A percentile compares a stretch with the other conserved stretches of the same genome.
Evolutionary conservation across 2,113 vertebrate species (phyloP).

Genomic region (Corythaeola cristata): DNA sequence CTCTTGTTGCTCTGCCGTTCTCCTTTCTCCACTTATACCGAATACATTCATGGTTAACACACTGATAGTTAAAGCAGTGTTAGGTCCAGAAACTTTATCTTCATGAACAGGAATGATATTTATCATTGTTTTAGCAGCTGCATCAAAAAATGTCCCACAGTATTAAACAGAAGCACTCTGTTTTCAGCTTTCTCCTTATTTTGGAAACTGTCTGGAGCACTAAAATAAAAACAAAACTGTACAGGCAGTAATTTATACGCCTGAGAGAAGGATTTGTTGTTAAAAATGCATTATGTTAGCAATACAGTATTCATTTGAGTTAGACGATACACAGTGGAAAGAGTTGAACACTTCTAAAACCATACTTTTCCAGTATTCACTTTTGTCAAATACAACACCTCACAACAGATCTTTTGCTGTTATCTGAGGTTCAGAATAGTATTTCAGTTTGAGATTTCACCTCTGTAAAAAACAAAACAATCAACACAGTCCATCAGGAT

Average conservation of each 20-base stretch:
- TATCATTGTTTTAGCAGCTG: slow-evolving; percentile 14
- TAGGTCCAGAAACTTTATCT: not conserved
- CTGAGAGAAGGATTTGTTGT: not conserved
- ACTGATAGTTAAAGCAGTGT: not conserved
- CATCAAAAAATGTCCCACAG: not conserved
- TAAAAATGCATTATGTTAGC: slow-evolving; percentile 39
- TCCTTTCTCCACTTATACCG: not conserved
- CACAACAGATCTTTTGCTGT: not conserved
- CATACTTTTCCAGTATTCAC: not conserved
- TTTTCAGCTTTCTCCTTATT: slow-evolving; percentile 41
- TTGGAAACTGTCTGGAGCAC: slow-evolving; percentile 1
- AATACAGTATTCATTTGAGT: slow-evolving; percentile 16
- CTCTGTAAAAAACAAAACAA: not conserved
- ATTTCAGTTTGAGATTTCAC: slow-evolving; percentile 4
- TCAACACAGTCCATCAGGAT: not conserved
- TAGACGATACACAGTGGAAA: not conserved
- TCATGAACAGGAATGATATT: not conserved
- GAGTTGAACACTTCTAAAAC: not conserved
- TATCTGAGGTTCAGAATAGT: not conserved
- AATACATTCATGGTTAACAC: not conserved
- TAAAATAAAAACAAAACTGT: slow-evolving; percentile 2
- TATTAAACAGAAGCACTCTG: slow-evolving; percentile 23
- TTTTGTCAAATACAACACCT: not conserved
- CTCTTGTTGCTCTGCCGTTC: not conserved
- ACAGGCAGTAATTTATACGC: not conserved